Base-by-base conservation (phyloP, 2,888 invertebrate genomes). In the Drosophila prolongata region DNA sequence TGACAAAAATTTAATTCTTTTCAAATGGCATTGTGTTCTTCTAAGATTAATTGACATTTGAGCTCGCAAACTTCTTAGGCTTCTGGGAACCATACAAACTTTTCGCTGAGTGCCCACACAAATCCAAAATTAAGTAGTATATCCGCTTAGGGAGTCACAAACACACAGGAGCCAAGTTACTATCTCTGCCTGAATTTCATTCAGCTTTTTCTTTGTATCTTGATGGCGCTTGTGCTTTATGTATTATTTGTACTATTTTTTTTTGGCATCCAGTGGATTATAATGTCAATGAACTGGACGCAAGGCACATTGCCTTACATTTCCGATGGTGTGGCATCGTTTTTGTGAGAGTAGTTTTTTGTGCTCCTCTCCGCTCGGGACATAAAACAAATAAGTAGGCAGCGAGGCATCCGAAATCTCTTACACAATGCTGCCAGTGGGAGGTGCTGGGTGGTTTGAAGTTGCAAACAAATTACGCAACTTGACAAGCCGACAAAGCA, bases 381-480 rank as follows among this genome's bases (percentile, higher is more conserved):
- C 30, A 58, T 60, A 66, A 69, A 68, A 69, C 66, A 79, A 79
- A 78, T 85, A 60, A 77, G 76, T 55, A 67, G 65, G 59, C 57
- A 58, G 53, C 49, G 50, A 52, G 58, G 42, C 70, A 74, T 66
- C 70, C 60, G 50, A 73, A 79, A 79, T 73, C 66, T 59, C 56
- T 77, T 65, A 66, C 40, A 80, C 73, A 84, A 80, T 78, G 65
- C 54, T 27, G 42, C 55, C 14, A 60, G 47, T 62, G 60, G 62
- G 60, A 49, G 62, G 59, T 19, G 46, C 40, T 19, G 56, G 37
- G 47, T 53, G 69, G 40, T 55, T 43, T 37, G 70, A 72, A 80
- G 82, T 83, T 87, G 87, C 81, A 80, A 84, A 87, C 84, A 87
- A 87, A 84, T 80, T 83, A 79, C 79, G 76, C 81, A 87, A 83